Percentiles rank a stretch among this genome's conserved stretches.
Conservation (phyloP, 2,888 invertebrate species). For the Pseudeuparius sepicola region DNA sequence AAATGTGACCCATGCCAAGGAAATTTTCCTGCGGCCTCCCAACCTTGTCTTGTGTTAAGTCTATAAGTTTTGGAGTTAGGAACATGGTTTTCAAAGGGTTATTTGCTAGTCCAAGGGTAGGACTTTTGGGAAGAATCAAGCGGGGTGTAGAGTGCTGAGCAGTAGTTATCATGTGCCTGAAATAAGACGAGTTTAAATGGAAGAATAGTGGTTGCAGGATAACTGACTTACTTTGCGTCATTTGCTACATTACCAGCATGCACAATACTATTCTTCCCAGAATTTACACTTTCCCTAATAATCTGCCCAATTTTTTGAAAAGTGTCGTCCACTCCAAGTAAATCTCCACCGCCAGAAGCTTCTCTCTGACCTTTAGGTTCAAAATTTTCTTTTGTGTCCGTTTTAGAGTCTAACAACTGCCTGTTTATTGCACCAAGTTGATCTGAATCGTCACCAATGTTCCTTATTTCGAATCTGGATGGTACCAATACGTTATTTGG, state of each 20-base stretch:
- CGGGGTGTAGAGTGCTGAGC: constrained; percentile 28
- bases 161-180: background rate
- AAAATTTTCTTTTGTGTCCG: constrained; percentile 13
- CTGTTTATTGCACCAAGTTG: constrained; percentile 19
- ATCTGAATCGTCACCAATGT: constrained; percentile 16
- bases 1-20: constrained; percentile 31
- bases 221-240: constrained; percentile 30
- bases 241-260: constrained; percentile 34
- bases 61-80: constrained; percentile 25
- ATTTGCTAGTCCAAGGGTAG: no score
- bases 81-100: constrained; percentile 20
- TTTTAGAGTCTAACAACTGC: constrained; percentile 13
- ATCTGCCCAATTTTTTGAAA: constrained; percentile 27
- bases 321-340: constrained; percentile 24
- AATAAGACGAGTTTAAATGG: no score
- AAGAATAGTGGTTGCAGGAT: no score
- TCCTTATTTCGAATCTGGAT: constrained; percentile 33
- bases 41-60: constrained; percentile 18
- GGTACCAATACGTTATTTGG: constrained; percentile 35
- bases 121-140: constrained; percentile 29
- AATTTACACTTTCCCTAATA: constrained; percentile 33
- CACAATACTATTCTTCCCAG: constrained; percentile 32
- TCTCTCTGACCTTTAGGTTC: constrained; percentile 6
- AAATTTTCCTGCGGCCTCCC: constrained; percentile 21
- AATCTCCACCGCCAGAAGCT: constrained; percentile 13